Percentiles rank a stretch among this genome's conserved stretches.
Conservation (phyloP, 2,113 vertebrate genomes). For the Zeus faber region DNA sequence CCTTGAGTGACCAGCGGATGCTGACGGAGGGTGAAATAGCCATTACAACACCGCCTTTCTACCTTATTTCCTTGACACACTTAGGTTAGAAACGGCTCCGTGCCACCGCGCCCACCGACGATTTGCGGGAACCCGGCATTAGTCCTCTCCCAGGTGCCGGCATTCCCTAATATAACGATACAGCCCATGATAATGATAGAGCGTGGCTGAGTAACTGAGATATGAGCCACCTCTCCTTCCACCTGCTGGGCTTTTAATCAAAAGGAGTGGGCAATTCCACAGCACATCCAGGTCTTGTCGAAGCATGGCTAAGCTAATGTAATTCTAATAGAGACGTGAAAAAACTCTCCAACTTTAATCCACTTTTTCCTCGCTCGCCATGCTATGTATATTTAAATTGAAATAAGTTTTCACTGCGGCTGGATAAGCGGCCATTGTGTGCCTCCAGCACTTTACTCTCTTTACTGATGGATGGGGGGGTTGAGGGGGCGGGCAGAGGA, state of each 20-base stretch:
- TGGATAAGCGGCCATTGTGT: conserved; percentile 81
- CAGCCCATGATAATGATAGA: conserved; percentile 57
- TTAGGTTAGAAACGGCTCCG: conserved; percentile 12
- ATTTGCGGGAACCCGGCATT: conserved; percentile 46
- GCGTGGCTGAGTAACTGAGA: conserved; percentile 54
- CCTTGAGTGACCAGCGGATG: conserved; percentile 34
- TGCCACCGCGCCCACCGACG: conserved; percentile 28
- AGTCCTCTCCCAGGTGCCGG: conserved; percentile 36
- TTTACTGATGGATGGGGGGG: conserved; percentile 76
- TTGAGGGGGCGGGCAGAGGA: conserved; percentile 18
- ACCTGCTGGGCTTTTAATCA: conserved; percentile 65
- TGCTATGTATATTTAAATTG: conserved; percentile 89
- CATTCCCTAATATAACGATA: conserved; percentile 58
- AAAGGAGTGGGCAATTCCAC: conserved; percentile 46
- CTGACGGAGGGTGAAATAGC: conserved; percentile 38
- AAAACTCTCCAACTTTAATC: conserved; percentile 82
- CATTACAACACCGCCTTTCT: conserved; percentile 19
- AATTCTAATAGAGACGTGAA: conserved; percentile 77
- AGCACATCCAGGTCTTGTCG: conserved; percentile 61
- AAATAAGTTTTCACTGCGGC: conserved; percentile 81
- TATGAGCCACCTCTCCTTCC: conserved; percentile 43
- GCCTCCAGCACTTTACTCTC: conserved; percentile 80
- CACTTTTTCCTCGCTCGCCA: conserved; percentile 77
- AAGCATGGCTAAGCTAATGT: conserved; percentile 67
- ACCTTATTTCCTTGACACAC: conserved; percentile 16